Evolutionary conservation across 2,888 invertebrate species (phyloP).

Genomic region (Morpho deidamia): DNA sequence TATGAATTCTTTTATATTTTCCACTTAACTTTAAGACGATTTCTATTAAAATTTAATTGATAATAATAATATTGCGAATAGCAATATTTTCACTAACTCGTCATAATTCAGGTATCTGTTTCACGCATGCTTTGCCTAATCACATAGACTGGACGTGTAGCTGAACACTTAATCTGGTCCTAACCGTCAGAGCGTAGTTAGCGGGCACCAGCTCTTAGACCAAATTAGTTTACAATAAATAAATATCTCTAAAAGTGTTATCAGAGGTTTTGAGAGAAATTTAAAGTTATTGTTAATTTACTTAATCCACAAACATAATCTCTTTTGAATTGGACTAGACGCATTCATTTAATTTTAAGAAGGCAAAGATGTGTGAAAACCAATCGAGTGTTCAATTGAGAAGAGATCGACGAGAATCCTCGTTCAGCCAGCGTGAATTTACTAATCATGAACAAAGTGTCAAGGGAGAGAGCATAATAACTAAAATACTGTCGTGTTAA

Average conservation of each 20-base stretch:
- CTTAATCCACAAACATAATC: conserved; percentile 70
- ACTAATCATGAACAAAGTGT: conserved; percentile 60
- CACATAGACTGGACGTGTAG: conserved; percentile 71
- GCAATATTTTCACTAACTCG: conserved; percentile 32
- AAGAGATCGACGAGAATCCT: conserved; percentile 34
- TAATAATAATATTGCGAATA: conserved; percentile 15
- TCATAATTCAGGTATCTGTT: conserved; percentile 61
- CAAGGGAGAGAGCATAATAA: conserved; percentile 49
- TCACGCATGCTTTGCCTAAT: conserved; percentile 72
- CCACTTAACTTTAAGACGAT: conserved; percentile 13
- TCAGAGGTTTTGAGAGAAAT: conserved; percentile 43
- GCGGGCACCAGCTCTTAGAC: conserved; percentile 41
- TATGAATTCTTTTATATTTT: conserved; percentile 20
- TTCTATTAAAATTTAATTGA: conserved; percentile 14
- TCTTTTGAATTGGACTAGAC: conserved; percentile 77
- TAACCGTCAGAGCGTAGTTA: conserved; percentile 42
- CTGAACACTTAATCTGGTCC: conserved; percentile 73
- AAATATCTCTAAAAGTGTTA: conserved; percentile 34
- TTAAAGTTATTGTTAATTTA: conserved; percentile 47
- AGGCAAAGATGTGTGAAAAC: conserved; percentile 74
- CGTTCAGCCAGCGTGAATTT: conserved; percentile 40
- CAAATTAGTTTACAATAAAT: conserved; percentile 39
- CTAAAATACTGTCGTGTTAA: conserved; percentile 64
- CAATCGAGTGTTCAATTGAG: conserved; percentile 50
- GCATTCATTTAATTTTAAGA: conserved; percentile 70